phyloP scores from a whole-genome alignment of 30 jellyfish, hydroid and myxozoan genomes.

The Haliclystus octoradiatus region DNA sequence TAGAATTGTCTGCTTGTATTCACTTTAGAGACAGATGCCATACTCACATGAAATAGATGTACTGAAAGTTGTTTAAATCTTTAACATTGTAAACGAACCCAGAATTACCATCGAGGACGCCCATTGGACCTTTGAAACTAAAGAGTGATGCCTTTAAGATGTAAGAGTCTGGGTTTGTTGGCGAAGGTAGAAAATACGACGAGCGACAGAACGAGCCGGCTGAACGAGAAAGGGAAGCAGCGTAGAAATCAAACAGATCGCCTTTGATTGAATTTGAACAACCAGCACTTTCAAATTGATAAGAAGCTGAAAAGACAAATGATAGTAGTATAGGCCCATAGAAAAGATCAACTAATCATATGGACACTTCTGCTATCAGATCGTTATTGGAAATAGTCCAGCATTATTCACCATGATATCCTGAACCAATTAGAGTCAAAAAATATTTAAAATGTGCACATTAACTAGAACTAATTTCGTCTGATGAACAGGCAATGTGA shows the following conservation, averaged over 20 bases:
- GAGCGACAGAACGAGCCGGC: background rate
- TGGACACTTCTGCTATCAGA: too few relatives aligned
- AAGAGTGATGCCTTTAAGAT: background rate
- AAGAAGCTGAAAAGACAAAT: background rate
- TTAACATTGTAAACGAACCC: slow-evolving; percentile 1
- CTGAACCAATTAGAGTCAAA: too few relatives aligned
- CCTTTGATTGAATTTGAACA: background rate
- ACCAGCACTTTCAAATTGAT: background rate
- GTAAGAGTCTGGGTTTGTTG: background rate
- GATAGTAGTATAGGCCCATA: too few relatives aligned
- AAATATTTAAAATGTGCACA: too few relatives aligned
- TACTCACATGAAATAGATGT: slow-evolving; percentile 2
- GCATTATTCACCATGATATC: too few relatives aligned
- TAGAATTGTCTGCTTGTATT: background rate
- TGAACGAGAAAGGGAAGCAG: background rate
- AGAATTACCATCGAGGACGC: slow-evolving; percentile 3
- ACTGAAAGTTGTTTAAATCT: slow-evolving; percentile 3
- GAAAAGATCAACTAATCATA: too few relatives aligned
- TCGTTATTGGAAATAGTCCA: too few relatives aligned
- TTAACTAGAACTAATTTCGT: too few relatives aligned
- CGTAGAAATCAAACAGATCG: background rate
- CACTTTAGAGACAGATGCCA: background rate
- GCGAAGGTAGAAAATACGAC: background rate
- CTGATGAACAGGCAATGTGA: too few relatives aligned
- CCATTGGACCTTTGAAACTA: background rate